Percentiles rank a stretch among this genome's conserved stretches.
Evolutionary conservation across 2,888 invertebrate species (phyloP).

Genomic region (Caenorhabditis sp.): DNA sequence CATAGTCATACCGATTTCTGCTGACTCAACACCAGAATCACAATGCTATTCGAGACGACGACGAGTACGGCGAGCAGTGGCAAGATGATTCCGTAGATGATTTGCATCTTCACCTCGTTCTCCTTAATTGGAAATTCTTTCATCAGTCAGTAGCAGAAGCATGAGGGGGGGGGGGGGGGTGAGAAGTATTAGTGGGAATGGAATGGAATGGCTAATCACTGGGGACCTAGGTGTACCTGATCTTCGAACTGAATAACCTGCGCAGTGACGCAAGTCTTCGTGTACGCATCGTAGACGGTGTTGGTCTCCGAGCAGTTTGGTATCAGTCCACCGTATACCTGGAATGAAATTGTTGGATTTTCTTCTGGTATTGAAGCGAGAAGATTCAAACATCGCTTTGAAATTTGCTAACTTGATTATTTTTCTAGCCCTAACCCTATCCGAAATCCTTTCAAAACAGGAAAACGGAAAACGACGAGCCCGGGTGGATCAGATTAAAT

Average conservation of each 20-base stretch:
- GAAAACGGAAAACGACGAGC: no score
- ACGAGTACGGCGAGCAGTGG: slow-evolving; percentile 69
- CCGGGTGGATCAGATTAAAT: no score
- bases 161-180: no score
- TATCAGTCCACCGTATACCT: slow-evolving; percentile 32
- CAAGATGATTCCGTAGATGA: slow-evolving; percentile 70
- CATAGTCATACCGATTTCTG: slow-evolving; percentile 67
- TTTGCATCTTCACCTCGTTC: slow-evolving; percentile 66
- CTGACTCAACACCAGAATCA: slow-evolving; percentile 69
- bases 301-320: slow-evolving; percentile 38
- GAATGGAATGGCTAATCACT: not conserved
- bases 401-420: no score
- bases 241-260: slow-evolving; percentile 73
- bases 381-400: slow-evolving; percentile 1
- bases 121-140: slow-evolving; percentile 57
- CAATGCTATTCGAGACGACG: slow-evolving; percentile 69
- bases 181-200: not conserved
- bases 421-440: no score
- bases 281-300: slow-evolving; percentile 69
- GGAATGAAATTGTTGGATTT: not conserved
- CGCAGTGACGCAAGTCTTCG: slow-evolving; percentile 66
- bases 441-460: no score
- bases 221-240: slow-evolving; percentile 52
- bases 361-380: no score
- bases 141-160: no score